Percentiles rank a stretch among this genome's conserved stretches.
Conservation (phyloP, 2,888 invertebrate genomes). For the Limenitis camilla region DNA sequence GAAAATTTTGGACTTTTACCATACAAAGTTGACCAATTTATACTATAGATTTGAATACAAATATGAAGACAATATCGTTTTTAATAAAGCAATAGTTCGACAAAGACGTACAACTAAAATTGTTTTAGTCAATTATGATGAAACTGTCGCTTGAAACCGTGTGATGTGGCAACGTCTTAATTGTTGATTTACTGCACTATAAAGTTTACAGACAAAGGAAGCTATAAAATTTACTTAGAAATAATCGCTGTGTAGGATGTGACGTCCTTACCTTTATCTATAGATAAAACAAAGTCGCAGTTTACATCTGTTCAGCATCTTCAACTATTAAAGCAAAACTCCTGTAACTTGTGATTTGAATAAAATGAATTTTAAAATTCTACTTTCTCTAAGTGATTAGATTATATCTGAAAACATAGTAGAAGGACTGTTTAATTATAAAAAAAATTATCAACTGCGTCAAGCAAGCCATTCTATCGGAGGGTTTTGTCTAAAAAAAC, state of each 20-base stretch:
- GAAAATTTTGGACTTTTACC: too few species aligned
- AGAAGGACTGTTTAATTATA: too few species aligned
- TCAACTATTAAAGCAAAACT: too few species aligned
- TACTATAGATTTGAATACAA: background rate
- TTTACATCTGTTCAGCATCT: too few species aligned
- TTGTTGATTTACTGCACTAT: constrained; percentile 46
- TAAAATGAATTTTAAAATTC: too few species aligned
- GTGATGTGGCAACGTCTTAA: constrained; percentile 30
- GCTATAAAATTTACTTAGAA: constrained; percentile 13
- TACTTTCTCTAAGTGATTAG: too few species aligned
- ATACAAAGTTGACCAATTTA: too few species aligned
- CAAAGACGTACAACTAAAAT: constrained; percentile 22
- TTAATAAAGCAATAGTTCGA: background rate
- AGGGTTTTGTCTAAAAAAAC: background rate
- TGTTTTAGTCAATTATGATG: constrained; percentile 12
- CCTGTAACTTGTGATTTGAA: too few species aligned
- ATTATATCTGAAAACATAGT: too few species aligned
- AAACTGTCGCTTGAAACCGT: constrained; percentile 7
- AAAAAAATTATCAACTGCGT: too few species aligned
- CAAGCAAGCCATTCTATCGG: background rate
- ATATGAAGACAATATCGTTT: background rate
- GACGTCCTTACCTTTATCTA: background rate
- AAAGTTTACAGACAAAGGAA: constrained; percentile 14
- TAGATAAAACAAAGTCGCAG: constrained; percentile 1
- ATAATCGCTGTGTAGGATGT: constrained; percentile 5